Base-by-base conservation (phyloP, 2,113 vertebrate species). In the Cynopterus brachyotis region DNA sequence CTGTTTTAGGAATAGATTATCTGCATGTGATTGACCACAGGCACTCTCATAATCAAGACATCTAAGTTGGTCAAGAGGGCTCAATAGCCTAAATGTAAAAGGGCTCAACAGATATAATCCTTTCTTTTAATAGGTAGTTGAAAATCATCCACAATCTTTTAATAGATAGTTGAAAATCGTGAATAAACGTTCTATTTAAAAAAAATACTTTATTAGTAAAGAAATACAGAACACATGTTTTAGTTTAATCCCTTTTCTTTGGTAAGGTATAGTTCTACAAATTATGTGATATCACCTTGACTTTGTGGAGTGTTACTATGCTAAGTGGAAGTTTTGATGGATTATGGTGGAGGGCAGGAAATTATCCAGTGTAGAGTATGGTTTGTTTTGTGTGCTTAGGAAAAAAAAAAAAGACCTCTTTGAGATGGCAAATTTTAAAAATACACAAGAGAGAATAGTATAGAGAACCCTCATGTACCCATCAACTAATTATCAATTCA, bases 81-180 rank as follows among this genome's bases (percentile, higher is more conserved):
- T 73, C 55, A 66, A 50, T 45, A 57, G 59, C 40, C 2, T 89
- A 55, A 72, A 45, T 67, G 26, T 59, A 66, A 85, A 73, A 75
- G 66, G 57, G 64, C 62, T 89, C 32, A 45, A 16, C 20, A 82
- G 75, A 62, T 83, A 6, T 2, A 88, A 10, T n/a, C 50, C 40
- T 81, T 94, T 82, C 47, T 96, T 96, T 64, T 70, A 53, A 84
- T 20, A 50, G 50, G 15, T 50, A 78, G n/a, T 70, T 96, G 69
- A 89, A 88, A 92, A 35, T 76, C 35, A 75, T 59, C 47, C 24
- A n/a, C 26, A 89, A 76, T 81, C 55, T 96, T 96, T 64, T 70
- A 53, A 84, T 28, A 50, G 47, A 50, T 50, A 78, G n/a, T 70
- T 96, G 69, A 89, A 89, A 93, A 35, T 83, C 7, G 6, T 80